phyloP scores from a whole-genome alignment of 2,888 invertebrate genomes.

The Oscheius sp. region DNA sequence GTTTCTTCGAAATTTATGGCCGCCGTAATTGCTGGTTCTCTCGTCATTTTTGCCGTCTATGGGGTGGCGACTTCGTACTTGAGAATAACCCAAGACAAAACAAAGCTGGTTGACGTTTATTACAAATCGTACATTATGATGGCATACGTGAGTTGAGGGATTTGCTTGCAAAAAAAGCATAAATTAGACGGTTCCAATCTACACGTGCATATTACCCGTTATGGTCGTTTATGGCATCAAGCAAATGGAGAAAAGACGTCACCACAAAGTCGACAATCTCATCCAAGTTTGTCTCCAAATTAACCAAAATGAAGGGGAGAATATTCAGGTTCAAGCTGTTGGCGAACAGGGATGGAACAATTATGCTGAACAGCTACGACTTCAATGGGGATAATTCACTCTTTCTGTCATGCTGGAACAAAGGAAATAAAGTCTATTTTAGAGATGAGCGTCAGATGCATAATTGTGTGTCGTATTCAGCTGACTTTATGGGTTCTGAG shows the following conservation, averaged over 20 bases:
- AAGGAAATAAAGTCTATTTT: too few species aligned
- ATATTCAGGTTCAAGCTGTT: slow-evolving; percentile 8
- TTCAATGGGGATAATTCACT: slow-evolving; percentile 10
- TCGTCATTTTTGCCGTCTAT: slow-evolving; percentile 17
- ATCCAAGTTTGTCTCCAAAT: background rate
- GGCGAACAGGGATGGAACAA: slow-evolving; percentile 28
- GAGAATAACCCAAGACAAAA: background rate
- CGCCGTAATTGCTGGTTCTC: background rate
- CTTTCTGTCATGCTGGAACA: too few species aligned
- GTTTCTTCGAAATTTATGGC: slow-evolving; percentile 15
- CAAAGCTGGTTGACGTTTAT: background rate
- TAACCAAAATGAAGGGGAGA: background rate
- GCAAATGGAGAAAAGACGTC: slow-evolving; percentile 18
- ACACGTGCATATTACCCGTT: slow-evolving; percentile 9
- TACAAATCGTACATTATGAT: slow-evolving; percentile 15
- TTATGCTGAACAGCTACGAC: slow-evolving; percentile 3
- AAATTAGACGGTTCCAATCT: slow-evolving; percentile 9
- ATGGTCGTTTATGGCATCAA: background rate
- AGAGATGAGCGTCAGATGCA: too few species aligned
- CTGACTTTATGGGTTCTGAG: too few species aligned
- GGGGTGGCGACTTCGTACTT: slow-evolving; percentile 7
- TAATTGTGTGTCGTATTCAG: too few species aligned
- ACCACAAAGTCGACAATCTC: slow-evolving; percentile 8
- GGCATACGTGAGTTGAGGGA: slow-evolving; percentile 2
- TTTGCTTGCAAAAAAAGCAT: too few species aligned